These are phyloP conservation scores for Ormyrus thymus DNA, from an alignment of 2,888 invertebrate species.

Conservation along the genomic window DNA sequence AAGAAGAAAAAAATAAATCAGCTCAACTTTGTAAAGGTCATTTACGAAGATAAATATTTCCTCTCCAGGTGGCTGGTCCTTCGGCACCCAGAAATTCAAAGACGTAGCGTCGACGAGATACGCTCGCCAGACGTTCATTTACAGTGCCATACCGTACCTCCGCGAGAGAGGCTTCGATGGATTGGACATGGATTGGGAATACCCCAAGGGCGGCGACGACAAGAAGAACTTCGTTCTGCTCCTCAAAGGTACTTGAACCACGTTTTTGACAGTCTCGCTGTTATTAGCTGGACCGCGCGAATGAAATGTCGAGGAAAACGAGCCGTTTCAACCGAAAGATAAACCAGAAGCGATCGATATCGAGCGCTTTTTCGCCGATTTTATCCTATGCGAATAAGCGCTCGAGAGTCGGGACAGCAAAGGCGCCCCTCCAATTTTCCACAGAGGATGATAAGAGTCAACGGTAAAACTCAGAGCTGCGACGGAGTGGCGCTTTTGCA, in stretches of 20 bases:
- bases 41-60: neutral
- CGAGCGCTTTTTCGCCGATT: no score
- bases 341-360: no score
- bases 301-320: no score
- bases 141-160: constrained; percentile 93
- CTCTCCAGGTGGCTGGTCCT: constrained; percentile 92
- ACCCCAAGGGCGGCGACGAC: constrained; percentile 93
- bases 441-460: neutral
- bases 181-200: constrained; percentile 93
- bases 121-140: constrained; percentile 94
- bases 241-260: constrained; percentile 83
- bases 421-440: no score
- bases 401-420: no score
- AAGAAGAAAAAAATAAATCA: neutral
- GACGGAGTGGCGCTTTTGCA: neutral
- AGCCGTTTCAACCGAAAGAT: no score
- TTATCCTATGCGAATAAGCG: no score
- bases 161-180: constrained; percentile 92
- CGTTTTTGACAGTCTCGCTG: no score
- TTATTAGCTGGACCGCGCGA: no score
- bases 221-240: constrained; percentile 95
- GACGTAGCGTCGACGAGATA: constrained; percentile 92
- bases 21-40: neutral
- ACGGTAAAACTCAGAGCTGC: neutral
- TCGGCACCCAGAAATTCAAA: constrained; percentile 97